A percentile compares a stretch with the other conserved stretches of the same genome.
phyloP scores from a whole-genome alignment of 2,888 invertebrate genomes.

The Nephrotoma guestfalica region DNA sequence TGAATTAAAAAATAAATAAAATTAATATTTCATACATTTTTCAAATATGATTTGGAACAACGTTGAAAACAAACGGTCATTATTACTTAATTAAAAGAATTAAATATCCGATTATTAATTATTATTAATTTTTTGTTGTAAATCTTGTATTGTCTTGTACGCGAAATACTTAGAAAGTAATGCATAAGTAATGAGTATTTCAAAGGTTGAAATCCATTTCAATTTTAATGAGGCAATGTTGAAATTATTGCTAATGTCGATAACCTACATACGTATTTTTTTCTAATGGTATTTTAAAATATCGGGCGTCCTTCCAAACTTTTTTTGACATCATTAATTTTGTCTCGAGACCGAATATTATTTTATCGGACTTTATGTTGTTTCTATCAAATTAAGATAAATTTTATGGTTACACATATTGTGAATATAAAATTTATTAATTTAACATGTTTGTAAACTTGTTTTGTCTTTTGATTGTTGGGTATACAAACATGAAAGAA shows the following conservation, averaged over 20 bases:
- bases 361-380: not conserved
- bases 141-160: not conserved
- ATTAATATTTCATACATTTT: not conserved
- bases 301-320: not conserved
- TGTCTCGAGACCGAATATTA: not conserved
- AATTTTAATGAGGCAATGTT: not conserved
- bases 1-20: not conserved
- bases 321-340: not conserved
- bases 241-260: not conserved
- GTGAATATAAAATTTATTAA: not conserved
- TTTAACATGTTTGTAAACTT: not conserved
- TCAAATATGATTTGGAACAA: not conserved
- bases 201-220: not conserved
- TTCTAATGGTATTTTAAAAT: not conserved
- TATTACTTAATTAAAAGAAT: not conserved
- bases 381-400: not conserved
- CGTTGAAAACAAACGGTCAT: not conserved
- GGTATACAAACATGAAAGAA: not conserved
- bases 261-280: not conserved
- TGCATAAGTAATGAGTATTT: not conserved
- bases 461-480: not conserved
- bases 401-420: not conserved
- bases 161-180: not conserved
- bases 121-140: not conserved
- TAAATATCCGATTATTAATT: not conserved